Evolutionary conservation across 2,888 invertebrate species (phyloP).

Genomic region (Thecophora atra): DNA sequence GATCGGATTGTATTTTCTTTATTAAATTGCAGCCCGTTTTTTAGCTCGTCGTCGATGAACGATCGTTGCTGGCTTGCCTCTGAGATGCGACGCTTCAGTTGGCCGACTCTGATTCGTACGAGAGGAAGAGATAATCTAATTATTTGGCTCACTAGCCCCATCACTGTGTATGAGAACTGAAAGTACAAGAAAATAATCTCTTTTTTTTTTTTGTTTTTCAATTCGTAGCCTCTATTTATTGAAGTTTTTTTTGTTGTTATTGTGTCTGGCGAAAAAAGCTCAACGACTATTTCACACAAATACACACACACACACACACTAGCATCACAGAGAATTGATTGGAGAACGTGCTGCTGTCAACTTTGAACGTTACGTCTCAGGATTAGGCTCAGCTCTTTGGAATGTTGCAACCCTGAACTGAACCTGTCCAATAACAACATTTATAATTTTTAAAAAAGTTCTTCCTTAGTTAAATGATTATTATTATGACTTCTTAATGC

Average conservation of each 20-base stretch:
- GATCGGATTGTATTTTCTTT: not conserved
- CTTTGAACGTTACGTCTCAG: slow-evolving; percentile 1
- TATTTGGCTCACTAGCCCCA: slow-evolving; percentile 29
- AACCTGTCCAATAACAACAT: not conserved
- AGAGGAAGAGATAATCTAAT: slow-evolving; percentile 37
- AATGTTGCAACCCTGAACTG: not conserved
- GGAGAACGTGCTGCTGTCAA: slow-evolving; percentile 11
- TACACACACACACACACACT: slow-evolving; percentile 16
- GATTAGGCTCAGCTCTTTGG: slow-evolving; percentile 1
- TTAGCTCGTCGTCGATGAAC: slow-evolving; percentile 19
- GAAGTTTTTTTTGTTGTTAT: not conserved
- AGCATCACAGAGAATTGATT: slow-evolving; percentile 21
- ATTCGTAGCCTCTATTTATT: not conserved
- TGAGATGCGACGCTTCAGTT: slow-evolving; percentile 16
- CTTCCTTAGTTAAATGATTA: too few relatives aligned
- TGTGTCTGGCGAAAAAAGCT: not conserved
- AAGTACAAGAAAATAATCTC: slow-evolving; percentile 34
- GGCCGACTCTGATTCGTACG: slow-evolving; percentile 23
- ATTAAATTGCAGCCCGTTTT: slow-evolving; percentile 8
- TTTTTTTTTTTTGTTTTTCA: slow-evolving; percentile 6
- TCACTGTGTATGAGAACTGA: not conserved
- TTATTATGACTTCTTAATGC: slow-evolving; percentile 19
- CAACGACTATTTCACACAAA: slow-evolving; percentile 24
- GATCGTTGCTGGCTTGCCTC: not conserved
- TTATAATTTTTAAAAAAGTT: slow-evolving; percentile 24